Evolutionary conservation across 2,113 vertebrate species (phyloP), one percentile per base, ranked within the genome.

Genomic region (Forbesichthys papilliferus): DNA sequence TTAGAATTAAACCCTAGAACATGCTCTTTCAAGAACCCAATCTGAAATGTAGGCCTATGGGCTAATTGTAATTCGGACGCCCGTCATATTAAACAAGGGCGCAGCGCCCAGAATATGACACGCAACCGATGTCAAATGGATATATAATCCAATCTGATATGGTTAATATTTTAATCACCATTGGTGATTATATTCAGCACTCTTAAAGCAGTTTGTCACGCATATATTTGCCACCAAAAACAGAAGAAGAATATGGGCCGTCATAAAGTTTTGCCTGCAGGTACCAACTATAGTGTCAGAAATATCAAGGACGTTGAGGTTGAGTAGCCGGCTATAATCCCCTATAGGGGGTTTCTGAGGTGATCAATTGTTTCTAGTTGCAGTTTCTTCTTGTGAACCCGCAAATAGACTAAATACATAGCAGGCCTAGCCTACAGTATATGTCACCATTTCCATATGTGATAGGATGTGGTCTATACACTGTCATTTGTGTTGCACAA

Each of bases 21-120:
- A 0, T 4, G 6, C 57, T 16, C 69, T 72, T 83, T 78, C 75
- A 81, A 78, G 52, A 49, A 61, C 65, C 77, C 59, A 33, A 42
- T 48, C 8, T 69, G 69, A 90, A 82, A 88, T 84, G 74, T 86
- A 79, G 66, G 73, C 2, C 49, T 11, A 9, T n/a, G 12, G 81
- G 77, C 79, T 87, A 83, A 86, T 86, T 84, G 83, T 80, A 74
- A 86, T 88, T 89, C 81, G 83, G 87, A 85, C 86, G 76, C 82
- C 78, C 67, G 71, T 78, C 77, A 63, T 66, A 27, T 3, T 27
- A 79, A 84, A 87, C 79, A 71, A 85, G 81, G 88, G 91, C 88
- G 74, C 63, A 8, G 80, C 75, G 88, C 90, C 91, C 89, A 88
- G 85, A 90, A 88, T 81, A 61, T 87, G 90, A 87, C 91, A 90